Evolutionary conservation across 92 coral and sea anemone genomes (phyloP).

Genomic region (Ricordea florida): DNA sequence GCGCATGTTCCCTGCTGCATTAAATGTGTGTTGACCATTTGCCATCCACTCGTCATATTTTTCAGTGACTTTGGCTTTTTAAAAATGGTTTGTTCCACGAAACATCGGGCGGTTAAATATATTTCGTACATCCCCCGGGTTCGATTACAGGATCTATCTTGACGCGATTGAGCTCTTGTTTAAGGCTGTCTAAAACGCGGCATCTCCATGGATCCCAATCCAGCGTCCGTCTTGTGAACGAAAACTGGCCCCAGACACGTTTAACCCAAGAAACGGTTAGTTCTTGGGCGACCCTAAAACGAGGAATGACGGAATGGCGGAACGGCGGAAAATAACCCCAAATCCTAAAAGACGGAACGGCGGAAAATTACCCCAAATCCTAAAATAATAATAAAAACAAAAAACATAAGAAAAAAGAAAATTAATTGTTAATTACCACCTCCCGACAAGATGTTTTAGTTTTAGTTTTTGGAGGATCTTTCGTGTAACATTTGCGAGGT

Average conservation of each 20-base stretch:
- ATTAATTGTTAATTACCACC: too few relatives aligned
- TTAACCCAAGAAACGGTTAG: conserved; percentile 42
- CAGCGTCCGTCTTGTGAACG: conserved; percentile 42
- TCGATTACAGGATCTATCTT: conserved; percentile 12
- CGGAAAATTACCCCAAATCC: too few relatives aligned
- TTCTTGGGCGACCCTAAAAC: too few relatives aligned
- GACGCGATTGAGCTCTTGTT: neutral
- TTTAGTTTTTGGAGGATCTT: too few relatives aligned
- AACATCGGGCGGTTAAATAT: conserved; percentile 4
- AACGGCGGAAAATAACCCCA: too few relatives aligned
- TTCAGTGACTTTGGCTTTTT: conserved; percentile 26
- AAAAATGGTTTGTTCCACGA: conserved; percentile 37
- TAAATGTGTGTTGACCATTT: conserved; percentile 24
- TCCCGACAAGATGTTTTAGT: too few relatives aligned
- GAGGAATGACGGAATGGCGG: too few relatives aligned
- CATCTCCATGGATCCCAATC: conserved; percentile 13
- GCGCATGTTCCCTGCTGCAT: conserved; percentile 48
- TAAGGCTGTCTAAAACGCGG: neutral
- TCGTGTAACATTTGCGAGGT: too few relatives aligned
- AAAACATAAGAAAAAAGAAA: too few relatives aligned
- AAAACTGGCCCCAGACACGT: conserved; percentile 38
- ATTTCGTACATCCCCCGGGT: conserved; percentile 45
- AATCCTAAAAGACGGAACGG: too few relatives aligned
- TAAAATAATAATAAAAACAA: too few relatives aligned
- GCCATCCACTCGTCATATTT: conserved; percentile 32